phyloP scores from a whole-genome alignment of 2,113 vertebrate genomes.

The Nestor notabilis region DNA sequence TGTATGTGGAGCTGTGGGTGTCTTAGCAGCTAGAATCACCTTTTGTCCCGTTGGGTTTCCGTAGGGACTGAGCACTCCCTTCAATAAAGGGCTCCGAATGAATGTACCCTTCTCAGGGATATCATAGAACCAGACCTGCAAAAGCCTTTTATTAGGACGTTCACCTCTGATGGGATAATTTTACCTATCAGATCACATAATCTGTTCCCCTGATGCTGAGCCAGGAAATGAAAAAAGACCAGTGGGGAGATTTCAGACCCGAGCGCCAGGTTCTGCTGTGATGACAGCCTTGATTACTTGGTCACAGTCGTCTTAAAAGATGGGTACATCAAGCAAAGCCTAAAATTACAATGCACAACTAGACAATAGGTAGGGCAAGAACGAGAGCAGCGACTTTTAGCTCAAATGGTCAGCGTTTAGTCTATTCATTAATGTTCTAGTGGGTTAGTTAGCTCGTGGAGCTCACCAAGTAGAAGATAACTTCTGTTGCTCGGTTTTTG shows the following conservation, averaged over 20 bases:
- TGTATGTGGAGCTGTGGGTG: background rate
- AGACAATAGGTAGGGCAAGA: background rate
- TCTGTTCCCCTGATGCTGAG: conserved; percentile 61
- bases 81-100: conserved; percentile 28
- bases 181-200: conserved; percentile 74
- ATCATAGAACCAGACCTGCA: conserved; percentile 68
- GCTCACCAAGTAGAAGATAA: background rate
- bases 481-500: background rate
- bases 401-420: background rate
- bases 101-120: conserved; percentile 77
- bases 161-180: conserved; percentile 68
- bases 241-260: conserved; percentile 16
- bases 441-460: background rate
- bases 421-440: background rate
- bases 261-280: background rate
- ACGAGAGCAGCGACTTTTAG: background rate
- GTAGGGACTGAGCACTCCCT: conserved; percentile 31
- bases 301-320: background rate
- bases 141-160: conserved; percentile 75
- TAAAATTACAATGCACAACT: background rate
- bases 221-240: conserved; percentile 59
- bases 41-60: conserved; percentile 50
- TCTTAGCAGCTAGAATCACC: background rate
- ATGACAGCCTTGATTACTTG: conserved; percentile 50
- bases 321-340: background rate